Evolutionary conservation across 2,113 vertebrate species (phyloP), one percentile per base, ranked within the genome.

Genomic region (Myiozetetes cayanensis): DNA sequence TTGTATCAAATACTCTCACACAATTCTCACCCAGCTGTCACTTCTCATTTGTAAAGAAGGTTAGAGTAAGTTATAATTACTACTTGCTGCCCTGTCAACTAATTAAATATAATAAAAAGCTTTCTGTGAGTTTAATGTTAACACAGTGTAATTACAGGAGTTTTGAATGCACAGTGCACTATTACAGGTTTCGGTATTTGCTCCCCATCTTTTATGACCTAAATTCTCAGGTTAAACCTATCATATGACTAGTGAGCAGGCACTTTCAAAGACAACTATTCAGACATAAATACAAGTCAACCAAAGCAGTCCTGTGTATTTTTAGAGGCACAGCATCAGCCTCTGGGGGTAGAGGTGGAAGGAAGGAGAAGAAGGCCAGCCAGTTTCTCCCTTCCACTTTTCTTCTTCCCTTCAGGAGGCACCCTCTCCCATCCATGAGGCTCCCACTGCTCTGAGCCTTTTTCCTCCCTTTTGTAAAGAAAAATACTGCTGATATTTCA

Each of bases 71-170:
- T 93, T 97, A 87, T 94, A 97, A 97, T 97, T 97, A 97, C 76
- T 89, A 94, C 91, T 97, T 96, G 70, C 93, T 96, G 62, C 65
- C 91, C 91, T 96, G 91, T 95, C 95, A 96, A 97, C 94, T 96
- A 97, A 97, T 97, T 97, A 97, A 85, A 84, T 62, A 56, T 89
- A 97, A 94, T 96, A 96, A 97, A 97, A 96, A 95, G 78, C 66
- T 96, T 97, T 97, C 90, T 90, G 31, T 95, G 93, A 97, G 58
- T 89, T 95, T 96, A 96, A 97, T 94, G 89, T 72, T 93, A 96
- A 93, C 86, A 86, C 35, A 67, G 70, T 93, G 52, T 94, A 97
- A 97, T 95, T 98, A 96, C 88, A 97, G 87, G 65, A 52, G 81
- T 96, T 97, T 94, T 94, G 93, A 97, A 96, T 87, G 72, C 80